Percentiles rank a stretch among this genome's conserved stretches.
Conservation (phyloP, 2,888 invertebrate genomes). For the Trypoxylon attenuatum region DNA sequence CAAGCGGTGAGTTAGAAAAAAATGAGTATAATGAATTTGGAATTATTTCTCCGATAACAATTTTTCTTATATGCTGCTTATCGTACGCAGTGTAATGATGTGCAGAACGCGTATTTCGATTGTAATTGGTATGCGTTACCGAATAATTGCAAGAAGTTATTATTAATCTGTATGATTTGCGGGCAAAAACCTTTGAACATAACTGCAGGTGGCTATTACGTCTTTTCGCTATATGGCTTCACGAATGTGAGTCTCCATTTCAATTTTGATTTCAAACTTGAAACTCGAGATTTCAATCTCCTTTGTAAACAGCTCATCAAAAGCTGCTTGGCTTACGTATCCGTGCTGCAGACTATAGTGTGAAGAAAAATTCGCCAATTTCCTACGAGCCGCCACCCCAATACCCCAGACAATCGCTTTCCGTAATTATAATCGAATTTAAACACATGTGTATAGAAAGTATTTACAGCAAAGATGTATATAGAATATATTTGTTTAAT, state of each 20-base stretch:
- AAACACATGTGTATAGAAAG: too few species aligned
- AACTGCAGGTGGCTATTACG: not conserved
- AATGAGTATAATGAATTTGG: not conserved
- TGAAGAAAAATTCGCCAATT: not conserved
- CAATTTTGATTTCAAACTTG: not conserved
- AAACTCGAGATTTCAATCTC: not conserved
- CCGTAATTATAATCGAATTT: too few species aligned
- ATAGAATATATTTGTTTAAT: too few species aligned
- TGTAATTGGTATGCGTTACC: constrained; percentile 5
- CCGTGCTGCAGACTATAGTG: not conserved
- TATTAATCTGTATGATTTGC: not conserved
- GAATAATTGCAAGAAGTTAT: not conserved
- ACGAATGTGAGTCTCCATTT: not conserved
- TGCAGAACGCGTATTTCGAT: constrained; percentile 6
- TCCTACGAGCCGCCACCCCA: too few species aligned
- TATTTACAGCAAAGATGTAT: too few species aligned
- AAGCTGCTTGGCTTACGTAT: not conserved
- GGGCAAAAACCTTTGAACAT: not conserved
- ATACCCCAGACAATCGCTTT: too few species aligned
- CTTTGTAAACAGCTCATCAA: not conserved
- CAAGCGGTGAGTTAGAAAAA: constrained; percentile 7
- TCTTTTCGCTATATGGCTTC: not conserved
- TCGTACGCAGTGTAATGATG: constrained; percentile 7
- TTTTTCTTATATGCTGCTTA: too few species aligned
- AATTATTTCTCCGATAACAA: not conserved